phyloP scores from a whole-genome alignment of 2,797 vertebrate species.

The Glyptemys insculpta region DNA sequence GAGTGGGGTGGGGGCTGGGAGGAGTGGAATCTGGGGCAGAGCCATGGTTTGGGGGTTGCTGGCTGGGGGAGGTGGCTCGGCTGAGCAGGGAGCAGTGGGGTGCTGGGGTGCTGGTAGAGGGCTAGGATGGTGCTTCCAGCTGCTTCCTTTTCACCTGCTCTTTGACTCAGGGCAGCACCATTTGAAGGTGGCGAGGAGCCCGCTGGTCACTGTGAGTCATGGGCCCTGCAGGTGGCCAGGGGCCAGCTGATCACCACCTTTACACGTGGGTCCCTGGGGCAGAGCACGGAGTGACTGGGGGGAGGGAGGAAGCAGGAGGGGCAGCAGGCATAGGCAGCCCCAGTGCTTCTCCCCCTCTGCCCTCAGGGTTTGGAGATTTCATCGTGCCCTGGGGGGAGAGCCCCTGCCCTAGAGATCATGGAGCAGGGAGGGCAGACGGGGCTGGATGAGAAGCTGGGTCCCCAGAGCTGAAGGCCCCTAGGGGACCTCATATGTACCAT shows the following conservation, averaged over 20 bases:
- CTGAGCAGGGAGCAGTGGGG: too few species aligned
- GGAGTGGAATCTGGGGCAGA: too few species aligned
- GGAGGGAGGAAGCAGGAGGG: too few species aligned
- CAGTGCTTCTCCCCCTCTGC: too few species aligned
- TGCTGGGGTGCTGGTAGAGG: too few species aligned
- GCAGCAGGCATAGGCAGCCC: too few species aligned
- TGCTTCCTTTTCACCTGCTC: not conserved
- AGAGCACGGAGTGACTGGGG: not conserved
- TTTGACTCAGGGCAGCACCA: not conserved
- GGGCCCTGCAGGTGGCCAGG: not conserved
- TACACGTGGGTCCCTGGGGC: not conserved
- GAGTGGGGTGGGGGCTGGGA: too few species aligned
- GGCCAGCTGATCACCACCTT: not conserved
- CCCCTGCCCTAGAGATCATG: not conserved
- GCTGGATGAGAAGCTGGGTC: not conserved
- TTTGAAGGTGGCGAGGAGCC: not conserved
- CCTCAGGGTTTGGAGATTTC: not conserved
- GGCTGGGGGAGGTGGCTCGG: too few species aligned
- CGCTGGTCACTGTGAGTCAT: not conserved
- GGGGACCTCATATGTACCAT: not conserved
- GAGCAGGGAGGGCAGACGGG: not conserved
- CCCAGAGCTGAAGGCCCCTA: too few species aligned
- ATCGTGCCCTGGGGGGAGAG: fast-evolving
- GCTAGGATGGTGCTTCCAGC: too few species aligned
- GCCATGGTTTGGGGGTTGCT: too few species aligned